phyloP scores from a whole-genome alignment of 2,113 vertebrate genomes.

The Cavia porcellus region DNA sequence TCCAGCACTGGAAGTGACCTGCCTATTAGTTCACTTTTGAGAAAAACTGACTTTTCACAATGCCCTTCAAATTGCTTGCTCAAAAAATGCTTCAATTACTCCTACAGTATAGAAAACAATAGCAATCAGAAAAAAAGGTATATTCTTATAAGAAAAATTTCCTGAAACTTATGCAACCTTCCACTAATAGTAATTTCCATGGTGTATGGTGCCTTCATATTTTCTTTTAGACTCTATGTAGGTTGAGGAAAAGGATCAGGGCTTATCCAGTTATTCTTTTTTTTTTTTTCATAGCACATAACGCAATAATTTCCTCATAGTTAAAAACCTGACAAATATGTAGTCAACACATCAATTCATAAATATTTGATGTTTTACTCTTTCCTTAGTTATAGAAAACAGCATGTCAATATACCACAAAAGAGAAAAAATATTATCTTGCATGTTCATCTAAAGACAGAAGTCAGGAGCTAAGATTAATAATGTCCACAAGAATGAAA shows the following conservation, averaged over 20 bases:
- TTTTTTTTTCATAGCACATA: background rate
- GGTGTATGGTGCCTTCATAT: background rate
- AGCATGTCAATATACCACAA: background rate
- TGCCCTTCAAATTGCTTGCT: background rate
- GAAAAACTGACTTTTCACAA: no score
- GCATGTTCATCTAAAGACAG: background rate
- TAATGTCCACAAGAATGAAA: background rate
- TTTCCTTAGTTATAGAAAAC: background rate
- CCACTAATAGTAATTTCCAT: background rate
- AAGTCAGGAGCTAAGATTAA: background rate
- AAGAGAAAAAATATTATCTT: background rate
- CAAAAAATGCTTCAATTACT: conserved; percentile 49
- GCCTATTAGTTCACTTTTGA: no score
- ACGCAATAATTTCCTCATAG: background rate
- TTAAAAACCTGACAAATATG: background rate
- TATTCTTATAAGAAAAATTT: background rate
- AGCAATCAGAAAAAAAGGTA: background rate
- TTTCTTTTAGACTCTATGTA: conserved; percentile 3
- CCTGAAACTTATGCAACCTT: conserved; percentile 19
- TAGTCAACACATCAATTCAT: background rate
- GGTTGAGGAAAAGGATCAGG: background rate
- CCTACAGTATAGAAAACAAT: background rate
- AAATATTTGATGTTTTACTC: background rate
- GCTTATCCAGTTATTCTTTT: background rate
- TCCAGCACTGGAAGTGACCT: background rate